A percentile compares a stretch with the other conserved stretches of the same genome.
Evolutionary conservation across 2,113 vertebrate species (phyloP).

Genomic region (Strix uralensis): DNA sequence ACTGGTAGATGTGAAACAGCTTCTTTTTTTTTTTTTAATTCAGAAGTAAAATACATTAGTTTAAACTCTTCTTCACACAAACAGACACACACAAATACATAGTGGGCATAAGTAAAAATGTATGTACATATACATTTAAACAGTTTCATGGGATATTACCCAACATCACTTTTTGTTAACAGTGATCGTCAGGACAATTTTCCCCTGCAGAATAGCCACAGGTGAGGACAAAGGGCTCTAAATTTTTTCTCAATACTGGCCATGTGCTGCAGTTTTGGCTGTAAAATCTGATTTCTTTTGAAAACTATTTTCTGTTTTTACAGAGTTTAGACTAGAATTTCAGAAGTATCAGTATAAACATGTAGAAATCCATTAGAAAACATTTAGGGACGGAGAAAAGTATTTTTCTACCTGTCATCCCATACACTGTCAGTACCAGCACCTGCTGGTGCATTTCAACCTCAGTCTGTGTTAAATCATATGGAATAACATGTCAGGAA

Average conservation of each 20-base stretch:
- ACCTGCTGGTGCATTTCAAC: background rate
- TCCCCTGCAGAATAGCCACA: background rate
- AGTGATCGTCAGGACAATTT: background rate
- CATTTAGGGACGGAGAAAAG: background rate
- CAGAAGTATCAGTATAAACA: background rate
- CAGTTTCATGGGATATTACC: background rate
- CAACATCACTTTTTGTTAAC: background rate
- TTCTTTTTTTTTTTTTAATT: background rate
- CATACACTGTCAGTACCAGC: background rate
- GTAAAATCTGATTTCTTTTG: background rate
- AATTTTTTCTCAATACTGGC: background rate
- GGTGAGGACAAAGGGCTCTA: background rate
- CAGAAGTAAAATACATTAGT: background rate
- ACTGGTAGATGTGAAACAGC: background rate
- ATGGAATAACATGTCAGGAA: background rate
- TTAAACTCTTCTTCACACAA: background rate
- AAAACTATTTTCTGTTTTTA: background rate
- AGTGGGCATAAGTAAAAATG: background rate
- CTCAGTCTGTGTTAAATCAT: background rate
- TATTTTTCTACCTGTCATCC: background rate
- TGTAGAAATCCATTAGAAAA: background rate
- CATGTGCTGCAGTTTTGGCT: background rate
- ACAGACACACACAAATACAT: background rate
- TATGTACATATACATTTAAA: background rate
- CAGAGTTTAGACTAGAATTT: background rate